Percentiles rank a stretch among this genome's conserved stretches.
Evolutionary conservation across 1,140 invertebrate species (phyloP).

Genomic region (Brachystomella parvula): DNA sequence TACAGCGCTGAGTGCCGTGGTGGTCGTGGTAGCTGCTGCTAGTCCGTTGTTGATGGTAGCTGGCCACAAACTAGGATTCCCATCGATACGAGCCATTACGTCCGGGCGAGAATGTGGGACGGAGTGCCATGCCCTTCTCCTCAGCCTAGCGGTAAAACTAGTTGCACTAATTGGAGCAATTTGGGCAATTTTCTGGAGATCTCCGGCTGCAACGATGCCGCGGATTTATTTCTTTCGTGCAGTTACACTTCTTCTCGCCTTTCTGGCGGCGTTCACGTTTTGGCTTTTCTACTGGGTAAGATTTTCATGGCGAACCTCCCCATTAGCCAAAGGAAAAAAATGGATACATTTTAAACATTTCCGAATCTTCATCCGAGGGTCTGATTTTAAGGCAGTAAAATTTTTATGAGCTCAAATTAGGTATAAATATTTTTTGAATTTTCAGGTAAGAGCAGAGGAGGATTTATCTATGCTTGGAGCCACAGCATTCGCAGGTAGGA

Average conservation of each 20-base stretch:
- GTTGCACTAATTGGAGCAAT: slow-evolving; percentile 80
- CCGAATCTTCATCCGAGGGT: no score
- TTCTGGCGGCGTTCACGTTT: slow-evolving; percentile 87
- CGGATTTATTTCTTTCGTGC: slow-evolving; percentile 85
- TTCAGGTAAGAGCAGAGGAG: slow-evolving; percentile 36
- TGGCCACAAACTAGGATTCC: slow-evolving; percentile 70
- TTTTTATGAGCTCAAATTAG: no score
- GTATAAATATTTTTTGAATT: not conserved
- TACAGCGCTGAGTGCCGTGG: slow-evolving; percentile 37
- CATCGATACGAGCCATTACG: slow-evolving; percentile 20
- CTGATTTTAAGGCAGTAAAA: no score
- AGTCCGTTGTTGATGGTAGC: slow-evolving; percentile 87
- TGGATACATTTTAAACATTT: not conserved
- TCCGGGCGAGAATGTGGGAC: slow-evolving; percentile 56
- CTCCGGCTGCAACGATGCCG: slow-evolving; percentile 74
- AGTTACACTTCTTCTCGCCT: slow-evolving; percentile 76
- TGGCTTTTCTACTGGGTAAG: slow-evolving; percentile 96
- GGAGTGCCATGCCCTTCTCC: slow-evolving; percentile 79
- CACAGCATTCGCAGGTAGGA: slow-evolving; percentile 33
- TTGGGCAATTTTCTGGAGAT: slow-evolving; percentile 64
- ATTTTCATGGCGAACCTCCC: slow-evolving; percentile 40
- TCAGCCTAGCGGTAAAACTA: slow-evolving; percentile 85
- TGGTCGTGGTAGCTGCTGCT: slow-evolving; percentile 59
- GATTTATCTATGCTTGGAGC: slow-evolving; percentile 37
- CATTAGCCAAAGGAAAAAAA: slow-evolving; percentile 42